Evolutionary conservation across 1,140 invertebrate species (phyloP).

Genomic region (Drosophila aff.): DNA sequence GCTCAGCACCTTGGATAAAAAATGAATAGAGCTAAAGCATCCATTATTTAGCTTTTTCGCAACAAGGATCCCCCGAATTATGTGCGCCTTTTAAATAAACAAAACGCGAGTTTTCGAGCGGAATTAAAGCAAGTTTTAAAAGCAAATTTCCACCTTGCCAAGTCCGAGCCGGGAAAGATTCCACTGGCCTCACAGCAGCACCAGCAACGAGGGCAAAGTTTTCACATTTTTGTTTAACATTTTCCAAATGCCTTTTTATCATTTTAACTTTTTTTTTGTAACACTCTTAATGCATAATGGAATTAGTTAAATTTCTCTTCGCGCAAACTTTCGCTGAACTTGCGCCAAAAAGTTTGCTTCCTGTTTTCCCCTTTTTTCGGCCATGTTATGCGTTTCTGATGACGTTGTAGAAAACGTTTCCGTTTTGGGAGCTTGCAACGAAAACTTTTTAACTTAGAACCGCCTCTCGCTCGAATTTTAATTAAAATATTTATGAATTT

Average conservation of each 20-base stretch:
- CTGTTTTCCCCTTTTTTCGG: slow-evolving; percentile 47
- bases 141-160: slow-evolving; percentile 43
- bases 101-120: slow-evolving; percentile 36
- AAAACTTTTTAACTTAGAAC: slow-evolving; percentile 71
- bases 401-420: slow-evolving; percentile 66
- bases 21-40: not conserved
- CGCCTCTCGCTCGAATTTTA: slow-evolving; percentile 71
- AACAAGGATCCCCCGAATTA: slow-evolving; percentile 29
- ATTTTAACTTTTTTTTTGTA: slow-evolving; percentile 18
- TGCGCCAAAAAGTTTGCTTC: slow-evolving; percentile 67
- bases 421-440: slow-evolving; percentile 57
- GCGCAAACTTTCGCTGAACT: slow-evolving; percentile 75
- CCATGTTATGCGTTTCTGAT: slow-evolving; percentile 75
- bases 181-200: slow-evolving; percentile 18
- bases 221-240: slow-evolving; percentile 78
- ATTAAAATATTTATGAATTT: slow-evolving; percentile 80
- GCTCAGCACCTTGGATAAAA: not conserved
- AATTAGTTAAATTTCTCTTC: slow-evolving; percentile 77
- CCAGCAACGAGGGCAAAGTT: slow-evolving; percentile 66
- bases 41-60: slow-evolving; percentile 25
- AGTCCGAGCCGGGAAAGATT: slow-evolving; percentile 29
- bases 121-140: slow-evolving; percentile 56
- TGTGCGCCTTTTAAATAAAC: slow-evolving; percentile 60
- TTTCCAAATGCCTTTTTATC: slow-evolving; percentile 53
- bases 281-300: slow-evolving; percentile 69